Evolutionary conservation across 2,113 vertebrate species (phyloP), one percentile per base, ranked within the genome.

Genomic region (Microcebus tavaratra): DNA sequence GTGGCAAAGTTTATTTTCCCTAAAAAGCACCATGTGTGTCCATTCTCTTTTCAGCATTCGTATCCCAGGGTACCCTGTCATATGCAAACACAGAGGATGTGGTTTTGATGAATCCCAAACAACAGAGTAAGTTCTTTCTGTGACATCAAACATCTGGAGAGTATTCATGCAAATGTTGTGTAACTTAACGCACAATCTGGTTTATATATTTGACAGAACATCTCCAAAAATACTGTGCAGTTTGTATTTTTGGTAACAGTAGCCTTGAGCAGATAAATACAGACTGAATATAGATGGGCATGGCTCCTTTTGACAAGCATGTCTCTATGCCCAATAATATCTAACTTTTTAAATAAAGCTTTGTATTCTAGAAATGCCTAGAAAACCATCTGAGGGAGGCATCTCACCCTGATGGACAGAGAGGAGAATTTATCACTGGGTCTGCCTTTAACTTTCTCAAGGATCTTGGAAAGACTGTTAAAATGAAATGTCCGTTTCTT

Each of bases 171-270:
- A 97, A 98, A 96, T 7, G 0, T 0, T 36, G 36, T 90, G n/a
- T 78, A 96, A 92, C 5, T 5, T 31, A 93, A 96, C 96, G 90
- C 90, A 96, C 25, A 97, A 88, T 96, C 95, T 70, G 93, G 75
- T 80, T 96, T 96, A 86, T 95, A 67, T 90, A 94, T 97, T 93
- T 76, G 36, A 67, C 21, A 65, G 90, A 95, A 31, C 31, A 83
- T 96, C 29, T 93, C 92, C 5, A 29, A 50, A 92, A 95, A 81
- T 34, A 73, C 59, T 45, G 45, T 48, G 75, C 23, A 94, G 57
- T 93, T 94, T 94, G 78, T 96, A 93, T 80, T 97, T 96, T 96
- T 95, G 53, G 93, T 94, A 94, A 95, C 79, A 94, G 68, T 93
- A 97, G 36, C 91, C 42, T 45, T 17, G 45, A 57, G 59, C 81